These are phyloP conservation scores for Trididemnum clinides DNA, from an alignment of 23 tunicate genomes.

Conservation along the genomic window DNA sequence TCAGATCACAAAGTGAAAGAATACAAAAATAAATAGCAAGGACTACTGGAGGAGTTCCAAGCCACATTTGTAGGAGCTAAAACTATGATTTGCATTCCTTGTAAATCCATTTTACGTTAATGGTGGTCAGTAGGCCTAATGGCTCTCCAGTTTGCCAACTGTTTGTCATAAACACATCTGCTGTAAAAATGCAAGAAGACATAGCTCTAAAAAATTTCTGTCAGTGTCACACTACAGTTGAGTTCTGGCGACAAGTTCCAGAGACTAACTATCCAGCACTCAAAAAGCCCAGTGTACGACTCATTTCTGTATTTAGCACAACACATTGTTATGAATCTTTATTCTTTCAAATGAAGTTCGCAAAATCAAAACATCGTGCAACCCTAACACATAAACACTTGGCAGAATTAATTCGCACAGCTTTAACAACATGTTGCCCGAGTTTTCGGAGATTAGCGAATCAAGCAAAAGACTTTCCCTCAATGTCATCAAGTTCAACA, in stretches of 20 bases:
- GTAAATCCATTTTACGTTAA: constrained; percentile 29
- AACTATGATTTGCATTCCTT: constrained; percentile 17
- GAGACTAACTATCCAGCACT: neutral
- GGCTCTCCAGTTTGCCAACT: constrained; percentile 41
- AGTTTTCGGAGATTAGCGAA: constrained; percentile 30
- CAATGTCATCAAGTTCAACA: neutral
- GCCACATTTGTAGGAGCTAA: constrained; percentile 26
- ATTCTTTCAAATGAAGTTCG: constrained; percentile 27
- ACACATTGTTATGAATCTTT: constrained; percentile 33
- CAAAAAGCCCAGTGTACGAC: neutral
- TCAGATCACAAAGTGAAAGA: too few relatives aligned
- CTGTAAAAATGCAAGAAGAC: constrained; percentile 37
- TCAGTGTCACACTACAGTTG: constrained; percentile 28
- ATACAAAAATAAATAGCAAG: too few relatives aligned
- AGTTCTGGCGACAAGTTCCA: constrained; percentile 38
- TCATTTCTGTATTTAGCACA: constrained; percentile 26
- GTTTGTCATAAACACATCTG: constrained; percentile 20
- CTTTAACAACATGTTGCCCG: constrained; percentile 22
- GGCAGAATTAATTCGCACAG: constrained; percentile 35
- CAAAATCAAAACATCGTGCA: constrained; percentile 34
- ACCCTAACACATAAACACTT: neutral
- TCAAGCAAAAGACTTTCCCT: constrained; percentile 10
- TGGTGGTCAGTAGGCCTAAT: constrained; percentile 21
- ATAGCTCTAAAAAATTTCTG: constrained; percentile 31
- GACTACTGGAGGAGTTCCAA: too few relatives aligned